Percentiles rank a stretch among this genome's conserved stretches.
These are phyloP conservation scores for Camelus bactrianus DNA, from an alignment of 2,113 vertebrate species.

Conservation along the genomic window DNA sequence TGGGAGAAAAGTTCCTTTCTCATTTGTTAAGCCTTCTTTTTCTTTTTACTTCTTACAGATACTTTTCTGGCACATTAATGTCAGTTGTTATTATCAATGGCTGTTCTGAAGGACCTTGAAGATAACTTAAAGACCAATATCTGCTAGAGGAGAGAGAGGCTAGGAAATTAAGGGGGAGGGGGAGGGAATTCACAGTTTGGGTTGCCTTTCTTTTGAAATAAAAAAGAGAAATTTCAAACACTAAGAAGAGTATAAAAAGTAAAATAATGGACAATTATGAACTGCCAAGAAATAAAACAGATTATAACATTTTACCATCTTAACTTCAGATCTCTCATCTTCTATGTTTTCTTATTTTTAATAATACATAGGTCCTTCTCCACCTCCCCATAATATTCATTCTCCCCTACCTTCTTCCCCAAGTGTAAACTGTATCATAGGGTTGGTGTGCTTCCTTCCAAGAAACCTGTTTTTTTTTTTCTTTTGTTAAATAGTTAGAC, in stretches of 20 bases:
- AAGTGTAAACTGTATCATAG: background rate
- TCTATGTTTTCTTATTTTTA: background rate
- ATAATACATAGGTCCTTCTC: background rate
- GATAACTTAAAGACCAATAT: background rate
- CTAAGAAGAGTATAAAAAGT: background rate
- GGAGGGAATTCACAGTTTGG: background rate
- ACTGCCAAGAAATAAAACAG: background rate
- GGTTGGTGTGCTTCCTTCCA: background rate
- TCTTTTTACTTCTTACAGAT: slow-evolving; percentile 5
- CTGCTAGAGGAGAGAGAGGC: background rate
- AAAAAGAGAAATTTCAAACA: background rate
- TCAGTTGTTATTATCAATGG: slow-evolving; percentile 44
- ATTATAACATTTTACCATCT: background rate
- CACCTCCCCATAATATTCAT: background rate
- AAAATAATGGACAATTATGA: background rate
- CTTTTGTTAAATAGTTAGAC: background rate
- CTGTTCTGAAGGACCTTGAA: slow-evolving; percentile 35
- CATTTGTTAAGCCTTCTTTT: background rate
- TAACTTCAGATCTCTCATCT: background rate
- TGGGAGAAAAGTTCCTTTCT: background rate
- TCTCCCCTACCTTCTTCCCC: background rate
- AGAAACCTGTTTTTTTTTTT: background rate
- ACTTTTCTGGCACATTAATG: background rate
- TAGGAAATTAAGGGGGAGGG: background rate
- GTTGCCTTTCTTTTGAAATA: slow-evolving; percentile 2